Percentiles rank a stretch among this genome's conserved stretches.
These are phyloP conservation scores for Ceratosolen solmsi DNA, from an alignment of 1,140 invertebrate species.

Conservation along the genomic window DNA sequence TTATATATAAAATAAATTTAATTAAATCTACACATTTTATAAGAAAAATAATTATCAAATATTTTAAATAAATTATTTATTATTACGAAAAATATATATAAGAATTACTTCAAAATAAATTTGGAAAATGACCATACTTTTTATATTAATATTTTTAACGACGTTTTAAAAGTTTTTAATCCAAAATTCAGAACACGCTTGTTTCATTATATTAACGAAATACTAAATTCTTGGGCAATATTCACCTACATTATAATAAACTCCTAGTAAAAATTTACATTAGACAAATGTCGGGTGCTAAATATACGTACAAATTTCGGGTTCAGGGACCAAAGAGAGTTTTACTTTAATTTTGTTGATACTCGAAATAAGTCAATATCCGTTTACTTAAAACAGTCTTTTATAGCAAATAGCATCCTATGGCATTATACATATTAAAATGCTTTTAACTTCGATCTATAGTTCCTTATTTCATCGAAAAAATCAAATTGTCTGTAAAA, in stretches of 20 bases:
- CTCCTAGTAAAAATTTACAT: conserved; percentile 47
- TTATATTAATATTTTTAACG: too few species aligned
- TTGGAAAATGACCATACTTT: too few species aligned
- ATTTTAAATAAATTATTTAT: too few species aligned
- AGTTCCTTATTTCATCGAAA: conserved; percentile 45
- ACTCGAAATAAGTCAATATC: background rate
- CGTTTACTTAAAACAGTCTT: background rate
- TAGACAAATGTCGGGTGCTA: conserved; percentile 51
- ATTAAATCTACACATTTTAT: too few species aligned
- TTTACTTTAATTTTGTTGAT: background rate
- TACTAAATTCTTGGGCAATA: conserved; percentile 17
- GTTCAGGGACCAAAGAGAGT: conserved; percentile 65
- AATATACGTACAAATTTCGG: conserved; percentile 59
- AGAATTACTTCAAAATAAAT: background rate
- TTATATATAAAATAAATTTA: too few species aligned
- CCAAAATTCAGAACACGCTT: too few species aligned
- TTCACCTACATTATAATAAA: conserved; percentile 48
- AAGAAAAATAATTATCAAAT: background rate
- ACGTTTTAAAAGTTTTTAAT: too few species aligned
- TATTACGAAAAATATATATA: background rate
- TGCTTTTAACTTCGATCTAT: background rate
- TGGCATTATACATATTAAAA: background rate
- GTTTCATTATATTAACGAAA: too few species aligned
- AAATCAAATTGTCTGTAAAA: background rate
- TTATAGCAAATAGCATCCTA: background rate